Conservation (phyloP, 2,888 invertebrate species). For the Teleiodes luculella region DNA sequence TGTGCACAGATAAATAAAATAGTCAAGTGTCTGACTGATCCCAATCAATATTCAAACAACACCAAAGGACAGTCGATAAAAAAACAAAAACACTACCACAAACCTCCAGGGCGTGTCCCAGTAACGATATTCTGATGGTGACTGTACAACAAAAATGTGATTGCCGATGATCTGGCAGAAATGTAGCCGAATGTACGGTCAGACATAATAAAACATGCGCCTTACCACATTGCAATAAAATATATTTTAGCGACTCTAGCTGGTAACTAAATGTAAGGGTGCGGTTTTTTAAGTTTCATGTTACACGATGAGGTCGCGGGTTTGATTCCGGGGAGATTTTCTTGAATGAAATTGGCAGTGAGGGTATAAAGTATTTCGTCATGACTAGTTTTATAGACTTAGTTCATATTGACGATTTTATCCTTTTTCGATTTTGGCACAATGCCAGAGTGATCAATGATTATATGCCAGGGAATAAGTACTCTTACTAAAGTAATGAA, state of each 20-base stretch:
- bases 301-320: background rate
- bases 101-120: constrained; percentile 36
- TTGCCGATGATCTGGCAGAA: constrained; percentile 33
- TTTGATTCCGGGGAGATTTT: background rate
- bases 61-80: background rate
- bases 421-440: no score
- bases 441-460: no score
- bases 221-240: no score
- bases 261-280: background rate
- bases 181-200: background rate
- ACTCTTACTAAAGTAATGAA: no score
- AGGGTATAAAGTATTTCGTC: background rate
- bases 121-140: constrained; percentile 54
- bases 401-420: no score
- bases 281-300: constrained; percentile 1
- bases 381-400: background rate
- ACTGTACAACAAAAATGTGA: constrained; percentile 42
- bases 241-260: no score
- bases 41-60: background rate
- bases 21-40: no score
- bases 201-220: background rate
- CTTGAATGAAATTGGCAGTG: background rate
- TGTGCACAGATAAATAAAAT: no score
- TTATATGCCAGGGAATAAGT: no score
- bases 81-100: background rate